Evolutionary conservation across 35 echinoderm and acorn worm genomes (phyloP).

Genomic region (Lytechinus variegatus): DNA sequence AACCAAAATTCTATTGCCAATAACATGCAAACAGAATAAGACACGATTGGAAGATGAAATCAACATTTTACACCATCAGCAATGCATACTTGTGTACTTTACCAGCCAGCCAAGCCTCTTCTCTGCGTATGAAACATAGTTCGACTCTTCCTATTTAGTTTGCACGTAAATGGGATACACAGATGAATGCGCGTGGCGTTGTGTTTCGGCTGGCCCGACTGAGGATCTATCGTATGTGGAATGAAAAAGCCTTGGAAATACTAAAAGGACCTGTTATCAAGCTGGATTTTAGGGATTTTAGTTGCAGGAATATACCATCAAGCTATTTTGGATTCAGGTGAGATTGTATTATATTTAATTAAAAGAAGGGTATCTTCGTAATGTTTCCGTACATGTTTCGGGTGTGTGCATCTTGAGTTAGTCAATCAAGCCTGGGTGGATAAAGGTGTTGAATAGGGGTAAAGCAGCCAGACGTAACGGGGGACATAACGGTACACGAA

Average conservation of each 20-base stretch:
- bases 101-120: not conserved
- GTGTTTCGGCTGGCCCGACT: conserved; percentile 57
- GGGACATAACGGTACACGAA: conserved; percentile 20
- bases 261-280: not conserved
- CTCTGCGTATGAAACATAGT: conserved; percentile 27
- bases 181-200: conserved; percentile 17
- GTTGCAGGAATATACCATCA: conserved; percentile 23
- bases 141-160: not conserved
- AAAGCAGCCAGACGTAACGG: conserved; percentile 45
- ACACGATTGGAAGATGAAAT: not conserved
- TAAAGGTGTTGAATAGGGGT: not conserved
- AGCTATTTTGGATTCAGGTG: conserved; percentile 45
- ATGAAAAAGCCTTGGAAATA: conserved; percentile 44
- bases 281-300: conserved; percentile 13
- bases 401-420: conserved; percentile 34
- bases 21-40: not conserved
- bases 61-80: not conserved
- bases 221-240: conserved; percentile 50
- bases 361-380: not conserved
- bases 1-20: no score
- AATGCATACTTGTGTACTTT: not conserved
- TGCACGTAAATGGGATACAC: not conserved
- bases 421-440: not conserved
- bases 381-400: conserved; percentile 31
- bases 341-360: not conserved